Conservation (phyloP, 2,888 invertebrate genomes). For the Pristionchus japonicus region DNA sequence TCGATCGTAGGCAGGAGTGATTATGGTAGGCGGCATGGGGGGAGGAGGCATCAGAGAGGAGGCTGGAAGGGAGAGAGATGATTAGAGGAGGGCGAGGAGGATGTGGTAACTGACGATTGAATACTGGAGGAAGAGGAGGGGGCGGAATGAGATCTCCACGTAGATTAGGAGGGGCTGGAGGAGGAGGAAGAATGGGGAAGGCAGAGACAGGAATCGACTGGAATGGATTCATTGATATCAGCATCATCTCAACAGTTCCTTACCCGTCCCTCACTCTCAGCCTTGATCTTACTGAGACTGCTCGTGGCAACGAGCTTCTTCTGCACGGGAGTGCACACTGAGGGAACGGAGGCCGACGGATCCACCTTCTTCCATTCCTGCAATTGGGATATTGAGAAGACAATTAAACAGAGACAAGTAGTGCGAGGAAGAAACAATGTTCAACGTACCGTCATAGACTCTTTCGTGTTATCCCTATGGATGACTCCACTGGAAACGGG, state of each 20-base stretch:
- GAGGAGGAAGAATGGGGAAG: constrained; percentile 45
- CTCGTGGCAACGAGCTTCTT: constrained; percentile 60
- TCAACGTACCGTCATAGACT: not conserved
- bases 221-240: not conserved
- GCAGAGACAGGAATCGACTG: not conserved
- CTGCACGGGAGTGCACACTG: constrained; percentile 55
- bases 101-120: not conserved
- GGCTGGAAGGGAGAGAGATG: not conserved
- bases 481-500: constrained; percentile 68
- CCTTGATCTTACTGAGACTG: constrained; percentile 48
- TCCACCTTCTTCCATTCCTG: constrained; percentile 52
- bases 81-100: not conserved
- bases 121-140: constrained; percentile 38
- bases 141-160: constrained; percentile 43
- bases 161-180: constrained; percentile 38
- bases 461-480: constrained; percentile 52
- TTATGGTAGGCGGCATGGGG: constrained; percentile 43
- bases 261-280: constrained; percentile 29
- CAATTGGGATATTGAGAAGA: too few species aligned
- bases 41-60: constrained; percentile 44
- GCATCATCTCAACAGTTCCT: not conserved
- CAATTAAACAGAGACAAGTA: not conserved
- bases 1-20: constrained; percentile 39
- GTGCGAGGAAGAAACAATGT: not conserved
- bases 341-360: constrained; percentile 49